Base-by-base conservation (phyloP, 2,797 vertebrate genomes). In the Ammospiza maritima region DNA sequence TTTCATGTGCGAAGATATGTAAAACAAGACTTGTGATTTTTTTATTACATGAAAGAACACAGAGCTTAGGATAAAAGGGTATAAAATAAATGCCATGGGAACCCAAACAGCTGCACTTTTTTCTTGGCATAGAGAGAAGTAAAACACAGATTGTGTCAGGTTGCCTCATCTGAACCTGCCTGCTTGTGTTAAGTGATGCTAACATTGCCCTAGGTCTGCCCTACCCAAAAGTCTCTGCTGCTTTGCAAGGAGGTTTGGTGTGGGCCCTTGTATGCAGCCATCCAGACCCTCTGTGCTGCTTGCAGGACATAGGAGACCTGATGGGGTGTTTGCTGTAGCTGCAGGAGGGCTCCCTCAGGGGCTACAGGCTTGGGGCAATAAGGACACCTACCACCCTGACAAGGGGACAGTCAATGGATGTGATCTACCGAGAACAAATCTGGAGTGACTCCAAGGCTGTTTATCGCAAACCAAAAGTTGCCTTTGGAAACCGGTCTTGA, bases 11-110 rank as follows among this genome's bases (percentile, higher is more conserved):
- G 0, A 71, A 77, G 75, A 50, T 86, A 94, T 90, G 94, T 91
- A 96, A 96, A 97, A 60, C 76, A 74, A 60, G 86, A 27, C 53
- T 47, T 70, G 14, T 83, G 87, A 96, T 96, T 96, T 96, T 95
- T 75, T 97, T 94, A 94, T 91, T 91, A 81, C 42, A 96, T 91
- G 82, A 94, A 92, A 93, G 87, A 94, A 76, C 62, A 70, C 40
- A 73, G 82, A 86, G 84, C 65, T 79, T 78, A 93, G 76, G 82
- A 94, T 95, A 91, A 96, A 96, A 93, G 62, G 10, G 3, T 42
- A 44, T 84, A 76, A 93, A 95, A 91, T 71, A 89, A 89, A 73
- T 27, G 60, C 48, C 67, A 86, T 92, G 90, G 79, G 93, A 97
- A 95, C 62, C 26, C 34, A 84, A 91, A 83, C 0, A 2, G 56